phyloP scores from a whole-genome alignment of 2,113 vertebrate genomes.

The Cyprinus carpio region DNA sequence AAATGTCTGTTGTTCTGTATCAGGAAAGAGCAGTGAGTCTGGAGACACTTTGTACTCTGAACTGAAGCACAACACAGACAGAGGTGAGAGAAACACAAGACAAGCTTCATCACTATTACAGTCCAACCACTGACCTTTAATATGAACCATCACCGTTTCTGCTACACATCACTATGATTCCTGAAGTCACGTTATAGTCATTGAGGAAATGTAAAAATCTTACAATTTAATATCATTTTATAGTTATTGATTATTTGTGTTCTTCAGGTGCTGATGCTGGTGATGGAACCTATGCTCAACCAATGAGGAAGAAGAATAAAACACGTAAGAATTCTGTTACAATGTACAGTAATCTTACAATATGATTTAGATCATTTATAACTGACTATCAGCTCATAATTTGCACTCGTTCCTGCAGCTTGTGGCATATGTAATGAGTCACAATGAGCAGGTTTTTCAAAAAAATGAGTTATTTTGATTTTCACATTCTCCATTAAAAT shows the following conservation, averaged over 20 bases:
- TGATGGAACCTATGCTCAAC: slow-evolving; percentile 1
- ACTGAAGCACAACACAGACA: neutral
- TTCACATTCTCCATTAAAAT: no score
- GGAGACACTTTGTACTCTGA: no score
- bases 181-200: no score
- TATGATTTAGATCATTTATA: no score
- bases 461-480: no score
- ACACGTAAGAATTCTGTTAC: neutral
- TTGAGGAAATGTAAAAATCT: no score
- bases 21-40: neutral
- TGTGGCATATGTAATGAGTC: no score
- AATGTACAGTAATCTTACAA: neutral
- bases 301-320: neutral
- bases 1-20: neutral
- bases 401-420: neutral
- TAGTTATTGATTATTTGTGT: no score
- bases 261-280: neutral
- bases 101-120: neutral
- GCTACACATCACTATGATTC: neutral
- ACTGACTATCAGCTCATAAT: neutral
- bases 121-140: neutral
- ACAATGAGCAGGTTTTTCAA: no score
- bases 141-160: no score
- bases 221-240: no score
- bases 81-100: slow-evolving; percentile 1